A percentile compares a stretch with the other conserved stretches of the same genome.
phyloP scores from a whole-genome alignment of 2,113 vertebrate species.

The Thunnus thynnus region DNA sequence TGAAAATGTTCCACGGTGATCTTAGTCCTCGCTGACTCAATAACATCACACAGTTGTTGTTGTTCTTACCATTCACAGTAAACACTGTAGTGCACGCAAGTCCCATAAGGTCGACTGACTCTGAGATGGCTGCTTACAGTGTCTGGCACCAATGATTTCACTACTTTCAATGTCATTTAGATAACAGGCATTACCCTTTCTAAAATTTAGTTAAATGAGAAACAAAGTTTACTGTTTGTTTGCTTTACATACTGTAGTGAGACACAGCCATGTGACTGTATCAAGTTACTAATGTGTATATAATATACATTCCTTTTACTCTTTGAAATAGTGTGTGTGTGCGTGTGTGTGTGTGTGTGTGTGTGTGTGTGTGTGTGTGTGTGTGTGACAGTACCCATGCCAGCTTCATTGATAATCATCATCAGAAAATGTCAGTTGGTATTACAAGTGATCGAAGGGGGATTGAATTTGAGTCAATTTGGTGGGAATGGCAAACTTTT shows the following conservation, averaged over 20 bases:
- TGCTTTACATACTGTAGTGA: background rate
- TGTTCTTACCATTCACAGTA: constrained; percentile 6
- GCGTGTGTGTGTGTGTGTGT: no score
- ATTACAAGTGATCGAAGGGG: constrained; percentile 1
- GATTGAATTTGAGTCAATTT: constrained; percentile 14
- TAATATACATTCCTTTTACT: no score
- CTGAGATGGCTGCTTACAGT: background rate
- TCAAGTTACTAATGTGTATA: background rate
- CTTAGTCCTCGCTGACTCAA: constrained; percentile 11
- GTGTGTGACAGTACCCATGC: background rate
- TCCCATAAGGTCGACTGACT: constrained; percentile 6
- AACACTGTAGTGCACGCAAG: constrained; percentile 16
- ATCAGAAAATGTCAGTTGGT: constrained; percentile 5
- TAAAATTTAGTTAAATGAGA: background rate
- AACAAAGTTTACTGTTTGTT: background rate
- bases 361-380: no score
- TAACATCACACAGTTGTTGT: constrained; percentile 26
- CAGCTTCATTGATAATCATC: constrained; percentile 40
- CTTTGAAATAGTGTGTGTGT: no score
- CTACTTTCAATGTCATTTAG: background rate
- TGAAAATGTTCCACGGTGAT: constrained; percentile 23
- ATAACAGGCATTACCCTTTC: background rate
- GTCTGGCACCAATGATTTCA: constrained; percentile 15
- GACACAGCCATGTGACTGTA: background rate
- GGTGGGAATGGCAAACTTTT: background rate